Evolutionary conservation across 2,797 vertebrate genomes (phyloP), one percentile per base, ranked within the genome.

Genomic region (Crax fasciolata): DNA sequence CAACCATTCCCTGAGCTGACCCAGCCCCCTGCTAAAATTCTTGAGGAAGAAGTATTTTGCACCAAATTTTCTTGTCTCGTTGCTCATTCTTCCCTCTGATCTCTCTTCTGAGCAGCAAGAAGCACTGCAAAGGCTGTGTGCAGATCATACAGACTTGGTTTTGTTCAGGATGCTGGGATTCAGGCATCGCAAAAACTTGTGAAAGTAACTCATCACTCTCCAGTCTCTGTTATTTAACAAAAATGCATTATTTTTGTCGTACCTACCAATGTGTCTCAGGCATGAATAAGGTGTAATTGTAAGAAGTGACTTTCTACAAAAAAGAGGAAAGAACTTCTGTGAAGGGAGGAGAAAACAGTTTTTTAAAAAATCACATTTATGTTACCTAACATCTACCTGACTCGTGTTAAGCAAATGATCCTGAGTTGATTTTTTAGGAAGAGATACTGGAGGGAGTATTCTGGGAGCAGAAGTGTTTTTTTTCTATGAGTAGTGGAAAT

Each of bases 401-500:
- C 20, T 10, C 0, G 1, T 15, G 25, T 43, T 70, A 83, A 87
- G 41, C 9, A 57, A 90, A 63, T 13, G 35, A 76, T 94, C 70
- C 72, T 43, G 27, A 66, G 82, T 44, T 90, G 62, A 59, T 68
- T 16, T 77, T 71, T 78, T 62, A 87, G 55, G 82, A 77, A 88
- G 68, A 71, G 48, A 46, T 13, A 19, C 28, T 46, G 55, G n/a
- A 51, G 10, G 78, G 32, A 66, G 27, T 70, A 92, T 87, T 48
- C 81, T 90, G 81, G 77, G 21, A 84, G 23, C 38, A 28, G 43
- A 35, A 46, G 11, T 67, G 3, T 1, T 52, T 76, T 78, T 76
- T 67, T 89, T 35, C 13, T 79, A 72, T 16, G 15, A 35, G 48
- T 58, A 66, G 30, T 74, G 63, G 79, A 91, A 94, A 91, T 92